A percentile compares a stretch with the other conserved stretches of the same genome.
phyloP scores from a whole-genome alignment of 2,797 vertebrate genomes.

The Crocidura indochinensis region DNA sequence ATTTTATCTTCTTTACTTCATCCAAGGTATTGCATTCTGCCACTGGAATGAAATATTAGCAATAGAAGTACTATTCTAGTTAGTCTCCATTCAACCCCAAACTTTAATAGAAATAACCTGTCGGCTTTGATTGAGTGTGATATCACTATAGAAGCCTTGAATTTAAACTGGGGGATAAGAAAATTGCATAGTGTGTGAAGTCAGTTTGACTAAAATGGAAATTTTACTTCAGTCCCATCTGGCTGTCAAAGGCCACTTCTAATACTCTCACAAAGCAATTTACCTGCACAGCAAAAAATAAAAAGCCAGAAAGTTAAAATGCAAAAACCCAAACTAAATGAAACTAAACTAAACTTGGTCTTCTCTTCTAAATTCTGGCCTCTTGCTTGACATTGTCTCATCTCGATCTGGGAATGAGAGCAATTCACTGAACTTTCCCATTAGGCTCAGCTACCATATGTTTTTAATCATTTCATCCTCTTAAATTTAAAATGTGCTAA shows the following conservation, averaged over 20 bases:
- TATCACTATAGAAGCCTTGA: slow-evolving; percentile 88
- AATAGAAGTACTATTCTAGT: slow-evolving; percentile 86
- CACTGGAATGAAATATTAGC: slow-evolving; percentile 88
- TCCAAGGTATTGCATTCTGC: slow-evolving; percentile 78
- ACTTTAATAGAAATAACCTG: slow-evolving; percentile 91
- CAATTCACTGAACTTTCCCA: slow-evolving; percentile 73
- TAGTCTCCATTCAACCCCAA: slow-evolving; percentile 89
- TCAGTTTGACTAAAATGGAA: slow-evolving; percentile 88
- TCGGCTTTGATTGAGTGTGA: slow-evolving; percentile 89
- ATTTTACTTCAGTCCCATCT: slow-evolving; percentile 87
- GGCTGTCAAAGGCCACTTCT: slow-evolving; percentile 87
- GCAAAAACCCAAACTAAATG: slow-evolving; percentile 46
- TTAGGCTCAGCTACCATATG: slow-evolving; percentile 44
- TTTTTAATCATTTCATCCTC: slow-evolving; percentile 83
- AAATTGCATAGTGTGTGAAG: slow-evolving; percentile 87
- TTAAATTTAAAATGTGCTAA: slow-evolving; percentile 79
- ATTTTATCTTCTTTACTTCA: slow-evolving; percentile 84
- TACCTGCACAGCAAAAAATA: slow-evolving; percentile 83
- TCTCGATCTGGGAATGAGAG: slow-evolving; percentile 5
- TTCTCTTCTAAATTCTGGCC: slow-evolving; percentile 74
- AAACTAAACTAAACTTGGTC: slow-evolving; percentile 20
- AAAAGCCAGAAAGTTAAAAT: slow-evolving; percentile 81
- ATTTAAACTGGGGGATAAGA: slow-evolving; percentile 88
- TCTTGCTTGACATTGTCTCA: slow-evolving; percentile 49
- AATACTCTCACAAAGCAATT: slow-evolving; percentile 87